Evolutionary conservation across 2,888 invertebrate genomes (phyloP).

Genomic region (Clunio marinus): DNA sequence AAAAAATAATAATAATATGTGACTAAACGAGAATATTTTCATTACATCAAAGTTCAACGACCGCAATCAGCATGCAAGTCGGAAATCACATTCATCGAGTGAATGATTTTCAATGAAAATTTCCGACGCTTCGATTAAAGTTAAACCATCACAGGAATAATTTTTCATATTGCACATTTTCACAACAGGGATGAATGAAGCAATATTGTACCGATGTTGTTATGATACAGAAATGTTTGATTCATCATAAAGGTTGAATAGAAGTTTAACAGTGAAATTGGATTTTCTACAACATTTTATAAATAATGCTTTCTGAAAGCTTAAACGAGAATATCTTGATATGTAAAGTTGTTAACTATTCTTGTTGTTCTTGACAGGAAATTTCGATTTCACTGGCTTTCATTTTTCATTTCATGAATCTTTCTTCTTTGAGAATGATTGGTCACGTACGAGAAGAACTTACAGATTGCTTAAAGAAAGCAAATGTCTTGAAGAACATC

Average conservation of each 20-base stretch:
- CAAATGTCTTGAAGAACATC: no score
- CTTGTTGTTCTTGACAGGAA: not conserved
- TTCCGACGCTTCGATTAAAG: conserved; percentile 2
- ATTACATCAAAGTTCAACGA: conserved; percentile 2
- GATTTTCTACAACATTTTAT: conserved; percentile 3
- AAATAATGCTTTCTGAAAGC: not conserved
- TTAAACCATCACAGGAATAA: not conserved
- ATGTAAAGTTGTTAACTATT: not conserved
- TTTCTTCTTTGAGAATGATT: not conserved
- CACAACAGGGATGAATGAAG: not conserved
- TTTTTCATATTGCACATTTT: conserved; percentile 9
- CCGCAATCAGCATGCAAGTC: not conserved
- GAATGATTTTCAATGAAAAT: conserved; percentile 1
- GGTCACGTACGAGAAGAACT: conserved; percentile 21
- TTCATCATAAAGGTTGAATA: not conserved
- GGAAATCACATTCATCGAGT: not conserved
- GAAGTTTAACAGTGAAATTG: conserved; percentile 14
- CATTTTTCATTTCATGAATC: conserved; percentile 19
- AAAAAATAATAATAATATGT: no score
- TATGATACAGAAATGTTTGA: not conserved
- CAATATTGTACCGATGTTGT: not conserved
- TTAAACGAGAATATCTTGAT: conserved; percentile 8
- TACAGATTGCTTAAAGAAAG: no score
- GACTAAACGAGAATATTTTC: conserved; percentile 1
- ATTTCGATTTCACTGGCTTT: not conserved